Evolutionary conservation across 2,888 invertebrate species (phyloP).

Genomic region (Platerodrilus igneus): DNA sequence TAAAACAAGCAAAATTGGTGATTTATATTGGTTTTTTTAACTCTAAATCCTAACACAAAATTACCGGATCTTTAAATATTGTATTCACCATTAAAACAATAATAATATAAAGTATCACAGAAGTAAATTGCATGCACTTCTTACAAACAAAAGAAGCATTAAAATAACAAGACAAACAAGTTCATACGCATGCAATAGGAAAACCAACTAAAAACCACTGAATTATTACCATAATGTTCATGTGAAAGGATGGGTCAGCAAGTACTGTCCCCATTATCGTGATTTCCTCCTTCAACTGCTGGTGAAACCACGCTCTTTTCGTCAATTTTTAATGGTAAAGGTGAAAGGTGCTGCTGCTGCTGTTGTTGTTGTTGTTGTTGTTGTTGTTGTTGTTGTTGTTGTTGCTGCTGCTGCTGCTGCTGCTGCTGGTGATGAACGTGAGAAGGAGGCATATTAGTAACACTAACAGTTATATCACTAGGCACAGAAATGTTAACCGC

Average conservation of each 20-base stretch:
- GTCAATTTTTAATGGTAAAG: too few species aligned
- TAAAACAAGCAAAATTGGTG: constrained; percentile 10
- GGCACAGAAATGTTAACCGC: constrained; percentile 7
- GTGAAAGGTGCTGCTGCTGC: constrained; percentile 13
- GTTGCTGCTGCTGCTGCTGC: constrained; percentile 10
- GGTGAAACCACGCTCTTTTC: constrained; percentile 38
- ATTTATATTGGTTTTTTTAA: constrained; percentile 19
- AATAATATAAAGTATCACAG: constrained; percentile 19
- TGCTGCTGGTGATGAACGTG: too few species aligned
- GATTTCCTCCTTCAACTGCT: constrained; percentile 45
- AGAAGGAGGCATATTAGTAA: too few species aligned
- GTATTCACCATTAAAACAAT: constrained; percentile 9
- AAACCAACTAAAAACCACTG: constrained; percentile 40
- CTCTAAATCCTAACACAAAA: too few species aligned
- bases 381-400: constrained; percentile 9
- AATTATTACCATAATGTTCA: constrained; percentile 45
- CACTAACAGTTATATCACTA: constrained; percentile 25
- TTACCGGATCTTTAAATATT: too few species aligned
- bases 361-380: constrained; percentile 13
- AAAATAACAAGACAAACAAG: constrained; percentile 20
- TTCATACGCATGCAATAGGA: constrained; percentile 23
- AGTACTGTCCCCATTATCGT: constrained; percentile 47
- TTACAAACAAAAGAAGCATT: constrained; percentile 14
- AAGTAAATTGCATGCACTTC: constrained; percentile 18
- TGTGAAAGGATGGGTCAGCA: constrained; percentile 45